Evolutionary conservation across 2,888 invertebrate genomes (phyloP), one percentile per base, ranked within the genome.

Genomic region (Cryptus armator): DNA sequence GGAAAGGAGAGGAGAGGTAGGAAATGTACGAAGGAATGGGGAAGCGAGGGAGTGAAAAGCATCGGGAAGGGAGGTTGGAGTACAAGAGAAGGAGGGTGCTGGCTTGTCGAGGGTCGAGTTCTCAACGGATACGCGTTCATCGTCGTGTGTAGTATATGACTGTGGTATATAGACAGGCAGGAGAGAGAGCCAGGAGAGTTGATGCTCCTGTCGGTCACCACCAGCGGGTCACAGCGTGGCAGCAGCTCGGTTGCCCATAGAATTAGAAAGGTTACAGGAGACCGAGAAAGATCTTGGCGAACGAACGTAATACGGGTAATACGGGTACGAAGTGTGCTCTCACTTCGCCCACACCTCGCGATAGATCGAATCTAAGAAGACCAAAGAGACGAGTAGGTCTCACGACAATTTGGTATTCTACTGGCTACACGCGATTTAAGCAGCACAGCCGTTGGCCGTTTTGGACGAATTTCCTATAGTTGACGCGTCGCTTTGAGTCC

Each of bases 71-170:
- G 59, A 67, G 62, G 78, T 71, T 29, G 46, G 77, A 43, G 53
- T 67, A 48, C 53, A 37, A 68, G 84, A 53, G 67, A 71, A 59
- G 53, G 68, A 71, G 29, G 70, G 29, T 80, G 80, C 80, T 74
- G 81, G 66, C 71, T 76, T 59, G 75, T 83, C 64, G 70, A 83
- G 81, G 80, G 85, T 79, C 85, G 86, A 83, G 83, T 80, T 81
- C 80, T 78, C 78, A 67, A 75, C 48, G 83, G 37, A 9, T 37
- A 37, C 37, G 37, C 46, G 77, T 51, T 56, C 76, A 71, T 72
- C 66, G 80, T 81, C 64, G 56, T 51, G 53, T 48, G 51, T 56
- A 29, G 59, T 59, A 59, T 59, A 59, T 59, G 59, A 46, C 66
- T 59, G 4, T 44, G 24, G 14, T 70, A 43, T 79, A 64, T 51